Percentiles rank a stretch among this genome's conserved stretches.
phyloP scores from a whole-genome alignment of 2,113 vertebrate species.

The Taxidea taxus region DNA sequence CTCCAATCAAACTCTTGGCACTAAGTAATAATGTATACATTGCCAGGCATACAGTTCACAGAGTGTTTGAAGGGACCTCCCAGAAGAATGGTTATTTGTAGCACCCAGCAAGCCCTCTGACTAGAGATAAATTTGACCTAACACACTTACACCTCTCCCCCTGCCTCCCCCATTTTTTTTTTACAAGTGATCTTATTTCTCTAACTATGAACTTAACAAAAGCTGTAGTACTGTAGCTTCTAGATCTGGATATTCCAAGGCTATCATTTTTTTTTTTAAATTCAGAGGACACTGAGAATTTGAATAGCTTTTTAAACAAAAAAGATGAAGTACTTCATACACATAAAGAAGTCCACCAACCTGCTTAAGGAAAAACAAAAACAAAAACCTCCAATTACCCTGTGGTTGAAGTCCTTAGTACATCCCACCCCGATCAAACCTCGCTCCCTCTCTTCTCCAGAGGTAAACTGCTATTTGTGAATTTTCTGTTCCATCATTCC shows the following conservation, averaged over 20 bases:
- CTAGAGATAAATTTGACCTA: not conserved
- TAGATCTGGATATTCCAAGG: not conserved
- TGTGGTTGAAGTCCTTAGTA: not conserved
- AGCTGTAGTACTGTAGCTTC: not conserved
- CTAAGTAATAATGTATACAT: not conserved
- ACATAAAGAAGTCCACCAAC: not conserved
- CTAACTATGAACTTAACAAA: not conserved
- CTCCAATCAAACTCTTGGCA: not conserved
- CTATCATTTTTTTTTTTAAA: not conserved
- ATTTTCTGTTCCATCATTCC: not conserved
- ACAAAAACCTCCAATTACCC: not conserved
- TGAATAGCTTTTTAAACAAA: not conserved
- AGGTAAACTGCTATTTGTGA: not conserved
- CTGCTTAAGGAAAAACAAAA: not conserved
- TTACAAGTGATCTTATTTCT: not conserved
- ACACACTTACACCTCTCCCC: not conserved
- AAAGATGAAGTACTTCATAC: not conserved
- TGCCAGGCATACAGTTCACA: not conserved
- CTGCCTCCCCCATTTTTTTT: not conserved
- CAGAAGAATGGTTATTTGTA: not conserved
- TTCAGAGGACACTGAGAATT: not conserved
- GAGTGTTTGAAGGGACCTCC: not conserved
- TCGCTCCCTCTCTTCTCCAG: not conserved
- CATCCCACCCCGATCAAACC: not conserved
- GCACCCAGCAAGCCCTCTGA: not conserved